Evolutionary conservation across 2,113 vertebrate genomes (phyloP), one percentile per base, ranked within the genome.

Genomic region (Callionymus lyra): DNA sequence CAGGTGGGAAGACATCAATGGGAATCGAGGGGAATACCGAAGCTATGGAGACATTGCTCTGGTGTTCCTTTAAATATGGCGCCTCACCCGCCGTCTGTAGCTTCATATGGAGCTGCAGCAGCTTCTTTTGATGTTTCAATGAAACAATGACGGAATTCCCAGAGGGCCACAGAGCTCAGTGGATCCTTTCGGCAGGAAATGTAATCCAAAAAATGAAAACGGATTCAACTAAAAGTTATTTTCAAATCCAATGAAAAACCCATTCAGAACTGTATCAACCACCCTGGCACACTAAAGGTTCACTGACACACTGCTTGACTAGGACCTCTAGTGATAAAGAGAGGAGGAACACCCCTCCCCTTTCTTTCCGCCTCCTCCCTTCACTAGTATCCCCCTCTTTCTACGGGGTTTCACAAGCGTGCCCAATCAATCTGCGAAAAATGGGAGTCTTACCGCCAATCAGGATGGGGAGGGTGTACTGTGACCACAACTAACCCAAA

Each of bases 391-490:
- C 16, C 15, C 42, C n/a, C 31, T 17, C 43, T 42, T 47, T 48
- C 47, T 41, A 53, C 9, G 56, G 38, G 59, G 59, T 53, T 51
- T 56, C 73, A 53, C 14, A 57, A 73, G 66, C 63, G 76, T 74
- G 65, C 63, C 70, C 61, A 69, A 66, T 68, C 41, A 74, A 73
- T 81, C 79, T 65, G 70, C 66, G 68, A 63, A 52, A 70, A 77
- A 62, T 71, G 70, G 68, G 55, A 47, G 70, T 47, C 16, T 45
- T 44, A 21, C 11, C 34, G 48, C 73, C 72, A 69, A 73, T 69
- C 31, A 14, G 49, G 19, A 35, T 2, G 14, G 58, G 58, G 64
- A 18, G 18, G 68, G 63, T 6, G 10, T 10, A 43, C 53, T 38
- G 43, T 69, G 69, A 63, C 71, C 6, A 31, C 40, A 34, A 1